Evolutionary conservation across 2,888 invertebrate species (phyloP).

Genomic region (Mythimna impura): DNA sequence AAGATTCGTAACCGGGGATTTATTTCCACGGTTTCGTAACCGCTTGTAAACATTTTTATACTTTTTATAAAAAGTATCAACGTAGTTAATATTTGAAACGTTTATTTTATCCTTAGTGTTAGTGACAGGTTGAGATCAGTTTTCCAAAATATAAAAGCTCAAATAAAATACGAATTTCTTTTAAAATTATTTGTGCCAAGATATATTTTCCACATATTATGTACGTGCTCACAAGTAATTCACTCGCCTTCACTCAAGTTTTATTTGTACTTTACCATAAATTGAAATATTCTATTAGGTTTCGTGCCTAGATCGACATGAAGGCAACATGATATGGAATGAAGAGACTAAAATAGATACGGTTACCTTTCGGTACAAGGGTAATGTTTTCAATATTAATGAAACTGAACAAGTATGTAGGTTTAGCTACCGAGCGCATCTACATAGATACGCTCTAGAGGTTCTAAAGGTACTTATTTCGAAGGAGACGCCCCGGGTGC

Average conservation of each 20-base stretch:
- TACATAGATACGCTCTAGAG: too few relatives aligned
- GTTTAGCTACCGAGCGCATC: not conserved
- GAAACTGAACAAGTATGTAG: not conserved
- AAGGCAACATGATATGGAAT: conserved; percentile 10
- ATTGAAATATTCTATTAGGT: conserved; percentile 46
- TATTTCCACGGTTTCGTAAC: conserved; percentile 1
- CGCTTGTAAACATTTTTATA: not conserved
- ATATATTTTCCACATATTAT: not conserved
- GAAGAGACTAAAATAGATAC: conserved; percentile 30
- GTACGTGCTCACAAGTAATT: conserved; percentile 38
- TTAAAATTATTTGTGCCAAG: not conserved
- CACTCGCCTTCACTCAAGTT: conserved; percentile 31
- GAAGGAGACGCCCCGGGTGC: too few relatives aligned
- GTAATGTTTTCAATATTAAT: conserved; percentile 2
- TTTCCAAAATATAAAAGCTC: not conserved
- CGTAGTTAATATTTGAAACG: conserved; percentile 3
- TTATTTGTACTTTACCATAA: conserved; percentile 28
- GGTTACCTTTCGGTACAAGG: not conserved
- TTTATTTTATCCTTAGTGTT: conserved; percentile 3
- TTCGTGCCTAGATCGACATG: conserved; percentile 26
- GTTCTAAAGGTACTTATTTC: too few relatives aligned
- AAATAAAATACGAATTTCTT: not conserved
- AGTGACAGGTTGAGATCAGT: conserved; percentile 10
- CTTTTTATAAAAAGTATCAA: not conserved
- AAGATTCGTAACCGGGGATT: conserved; percentile 17